phyloP scores from a whole-genome alignment of 1,140 invertebrate species.

The Sitobion miscanthi region DNA sequence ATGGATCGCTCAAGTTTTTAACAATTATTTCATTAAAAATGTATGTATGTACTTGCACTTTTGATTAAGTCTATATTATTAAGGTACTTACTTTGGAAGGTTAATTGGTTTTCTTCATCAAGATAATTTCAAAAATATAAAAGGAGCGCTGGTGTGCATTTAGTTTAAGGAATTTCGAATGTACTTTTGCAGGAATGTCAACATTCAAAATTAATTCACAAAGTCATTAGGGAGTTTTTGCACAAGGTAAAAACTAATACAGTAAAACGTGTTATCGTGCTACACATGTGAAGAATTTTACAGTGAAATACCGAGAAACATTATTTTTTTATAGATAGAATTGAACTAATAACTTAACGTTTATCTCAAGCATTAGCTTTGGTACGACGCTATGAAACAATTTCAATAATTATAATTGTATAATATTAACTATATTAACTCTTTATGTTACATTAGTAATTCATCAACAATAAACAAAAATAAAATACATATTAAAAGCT shows the following conservation, averaged over 20 bases:
- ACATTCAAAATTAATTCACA: constrained; percentile 17
- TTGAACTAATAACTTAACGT: not conserved
- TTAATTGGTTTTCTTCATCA: not conserved
- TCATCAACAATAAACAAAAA: no score
- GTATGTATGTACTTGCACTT: not conserved
- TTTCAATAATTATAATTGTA: no score
- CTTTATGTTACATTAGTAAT: no score
- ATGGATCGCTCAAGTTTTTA: not conserved
- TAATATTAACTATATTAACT: no score
- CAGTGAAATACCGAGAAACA: not conserved
- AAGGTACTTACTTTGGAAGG: not conserved
- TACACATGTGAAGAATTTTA: not conserved
- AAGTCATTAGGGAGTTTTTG: constrained; percentile 16
- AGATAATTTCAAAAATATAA: not conserved
- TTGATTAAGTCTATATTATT: not conserved
- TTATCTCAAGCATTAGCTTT: no score
- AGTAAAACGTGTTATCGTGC: not conserved
- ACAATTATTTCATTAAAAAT: not conserved
- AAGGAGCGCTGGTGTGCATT: not conserved
- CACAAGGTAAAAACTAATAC: not conserved
- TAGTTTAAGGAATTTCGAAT: not conserved
- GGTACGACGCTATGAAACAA: no score
- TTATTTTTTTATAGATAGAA: not conserved
- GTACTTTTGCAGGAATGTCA: constrained; percentile 27
- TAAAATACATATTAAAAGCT: no score